Evolutionary conservation across 1,140 invertebrate genomes (phyloP).

Genomic region (Saccostrea cuccullata): DNA sequence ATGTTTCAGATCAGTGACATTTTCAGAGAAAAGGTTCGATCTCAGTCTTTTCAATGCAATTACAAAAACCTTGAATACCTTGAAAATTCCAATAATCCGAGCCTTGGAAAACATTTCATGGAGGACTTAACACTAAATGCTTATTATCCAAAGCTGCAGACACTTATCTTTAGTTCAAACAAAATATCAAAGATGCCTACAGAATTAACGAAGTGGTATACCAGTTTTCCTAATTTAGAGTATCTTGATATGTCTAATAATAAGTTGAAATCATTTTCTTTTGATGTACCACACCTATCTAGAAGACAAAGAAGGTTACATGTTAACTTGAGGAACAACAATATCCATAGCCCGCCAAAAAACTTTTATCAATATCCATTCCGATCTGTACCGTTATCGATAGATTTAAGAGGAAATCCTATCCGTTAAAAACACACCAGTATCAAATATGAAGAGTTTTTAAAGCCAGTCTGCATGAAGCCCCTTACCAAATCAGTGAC

Average conservation of each 20-base stretch:
- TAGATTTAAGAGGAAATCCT: slow-evolving; percentile 5
- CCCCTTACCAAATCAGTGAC: too few species aligned
- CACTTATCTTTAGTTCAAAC: not conserved
- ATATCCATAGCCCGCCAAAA: not conserved
- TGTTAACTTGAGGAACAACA: slow-evolving; percentile 4
- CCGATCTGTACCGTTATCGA: not conserved
- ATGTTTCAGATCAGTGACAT: not conserved
- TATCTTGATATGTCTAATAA: slow-evolving; percentile 28
- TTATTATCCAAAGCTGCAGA: not conserved
- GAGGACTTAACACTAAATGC: slow-evolving; percentile 5
- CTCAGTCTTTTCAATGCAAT: not conserved
- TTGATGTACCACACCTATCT: not conserved
- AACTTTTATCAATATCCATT: not conserved
- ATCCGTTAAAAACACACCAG: not conserved
- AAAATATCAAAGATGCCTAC: not conserved
- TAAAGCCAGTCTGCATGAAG: not conserved
- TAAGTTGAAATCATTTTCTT: not conserved
- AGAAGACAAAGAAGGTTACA: not conserved
- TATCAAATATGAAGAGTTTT: not conserved
- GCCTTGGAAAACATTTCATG: slow-evolving; percentile 6
- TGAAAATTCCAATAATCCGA: not conserved
- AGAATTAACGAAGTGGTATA: not conserved
- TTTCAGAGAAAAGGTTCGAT: slow-evolving; percentile 14
- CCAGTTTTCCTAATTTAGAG: not conserved
- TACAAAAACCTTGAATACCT: slow-evolving; percentile 24